Base-by-base conservation (phyloP, 2,888 invertebrate genomes). In the Craniophora ligustri region DNA sequence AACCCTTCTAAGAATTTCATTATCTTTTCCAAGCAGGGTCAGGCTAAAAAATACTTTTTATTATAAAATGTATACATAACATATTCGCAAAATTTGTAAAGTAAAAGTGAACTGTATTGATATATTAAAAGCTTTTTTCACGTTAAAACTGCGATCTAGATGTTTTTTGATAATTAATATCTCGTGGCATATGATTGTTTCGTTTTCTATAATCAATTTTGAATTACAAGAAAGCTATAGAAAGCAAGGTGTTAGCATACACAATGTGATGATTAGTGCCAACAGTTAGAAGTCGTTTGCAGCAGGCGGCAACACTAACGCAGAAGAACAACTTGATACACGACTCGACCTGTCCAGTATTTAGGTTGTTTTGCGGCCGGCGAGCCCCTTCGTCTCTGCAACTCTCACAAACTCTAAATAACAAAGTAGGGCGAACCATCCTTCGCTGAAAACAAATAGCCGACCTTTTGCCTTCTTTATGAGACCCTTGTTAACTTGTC, bases 401-500 rank as follows among this genome's bases (percentile, higher is more conserved):
- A 81, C 81, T 81, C 78, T 77, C 79, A 69, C 81, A 78, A 87
- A 87, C 88, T 87, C 89, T 89, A 89, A 89, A 90, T 88, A 91
- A 92, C 89, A 87, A 89, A 91, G 86, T 84, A 86, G 86, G 86
- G 86, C 82, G 79, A 85, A 80, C 86, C 87, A 88, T 88, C 86
- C 87, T 85, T 79, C 84, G 81, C 84, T 85, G 89, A 83, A 88
- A 92, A 92, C 92, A 92, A 93, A 92, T 91, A 89, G 91, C 89
- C 88, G 87, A 90, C 92, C 92, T 92, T 89, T 91, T 91, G 91
- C 91, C 92, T 91, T 92, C 91, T 92, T 92, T 92, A 92, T 88
- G 89, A 91, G 92, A 89, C 91, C 92, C 91, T 92, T 92, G 92
- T 92, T 93, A 92, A 91, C 91, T 91, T 91, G 89, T 89, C 89